Evolutionary conservation across 2,797 vertebrate species (phyloP).

Genomic region (Odontamblyopus rebecca): DNA sequence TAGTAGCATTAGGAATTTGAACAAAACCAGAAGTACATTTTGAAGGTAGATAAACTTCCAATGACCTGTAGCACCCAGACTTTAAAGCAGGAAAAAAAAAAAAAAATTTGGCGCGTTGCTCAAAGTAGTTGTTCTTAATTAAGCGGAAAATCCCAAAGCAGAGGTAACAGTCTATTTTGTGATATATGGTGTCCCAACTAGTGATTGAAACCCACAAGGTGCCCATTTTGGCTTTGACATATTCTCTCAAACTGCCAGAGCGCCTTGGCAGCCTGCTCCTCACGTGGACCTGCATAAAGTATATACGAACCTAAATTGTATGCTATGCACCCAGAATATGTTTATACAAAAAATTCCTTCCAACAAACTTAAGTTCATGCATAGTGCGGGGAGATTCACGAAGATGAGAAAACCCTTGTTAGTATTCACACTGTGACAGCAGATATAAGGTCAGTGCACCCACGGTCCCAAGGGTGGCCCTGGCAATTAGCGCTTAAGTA

Average conservation of each 20-base stretch:
- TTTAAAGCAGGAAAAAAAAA: background rate
- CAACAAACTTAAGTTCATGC: background rate
- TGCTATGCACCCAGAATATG: conserved; percentile 2
- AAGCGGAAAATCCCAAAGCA: conserved; percentile 12
- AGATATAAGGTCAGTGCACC: conserved; percentile 48
- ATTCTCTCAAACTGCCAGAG: conserved; percentile 13
- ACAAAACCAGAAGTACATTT: background rate
- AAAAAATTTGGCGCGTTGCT: background rate
- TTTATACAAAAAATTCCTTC: conserved; percentile 5
- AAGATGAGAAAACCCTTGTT: conserved; percentile 23
- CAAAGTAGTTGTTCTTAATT: conserved; percentile 5
- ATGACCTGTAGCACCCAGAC: background rate
- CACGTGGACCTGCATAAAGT: conserved; percentile 17
- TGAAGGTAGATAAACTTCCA: conserved; percentile 9
- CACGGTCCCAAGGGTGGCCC: conserved; percentile 44
- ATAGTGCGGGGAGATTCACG: background rate
- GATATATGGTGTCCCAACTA: conserved; percentile 12
- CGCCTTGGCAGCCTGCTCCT: conserved; percentile 9
- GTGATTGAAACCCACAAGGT: background rate
- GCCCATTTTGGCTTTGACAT: conserved; percentile 10
- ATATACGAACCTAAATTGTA: conserved; percentile 3
- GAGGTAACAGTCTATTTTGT: background rate
- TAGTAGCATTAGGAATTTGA: background rate
- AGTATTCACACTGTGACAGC: conserved; percentile 47
- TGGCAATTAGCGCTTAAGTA: conserved; percentile 59